phyloP scores from a whole-genome alignment of 2,113 vertebrate species.

The Osmerus eperlanus region DNA sequence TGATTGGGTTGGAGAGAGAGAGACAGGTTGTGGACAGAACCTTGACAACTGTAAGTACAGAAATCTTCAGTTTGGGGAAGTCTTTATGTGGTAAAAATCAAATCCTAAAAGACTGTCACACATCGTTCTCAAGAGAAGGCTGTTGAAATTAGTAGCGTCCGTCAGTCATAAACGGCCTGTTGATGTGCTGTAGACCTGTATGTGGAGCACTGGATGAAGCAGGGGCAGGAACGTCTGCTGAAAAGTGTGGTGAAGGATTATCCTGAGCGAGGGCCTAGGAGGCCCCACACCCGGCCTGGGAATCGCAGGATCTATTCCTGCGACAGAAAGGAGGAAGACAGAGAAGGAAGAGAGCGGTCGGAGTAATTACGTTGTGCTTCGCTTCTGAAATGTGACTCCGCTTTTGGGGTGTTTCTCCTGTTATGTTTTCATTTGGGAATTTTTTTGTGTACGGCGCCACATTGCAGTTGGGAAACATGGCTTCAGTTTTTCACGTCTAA shows the following conservation, averaged over 20 bases:
- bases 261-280: constrained; percentile 8
- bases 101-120: constrained; percentile 7
- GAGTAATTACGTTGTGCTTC: constrained; percentile 65
- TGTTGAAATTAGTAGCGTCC: constrained; percentile 3
- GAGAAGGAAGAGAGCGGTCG: constrained; percentile 66
- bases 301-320: constrained; percentile 56
- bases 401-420: constrained; percentile 42
- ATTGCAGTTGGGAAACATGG: constrained; percentile 43
- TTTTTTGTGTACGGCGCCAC: constrained; percentile 43
- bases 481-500: constrained; percentile 59
- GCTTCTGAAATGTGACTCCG: constrained; percentile 52
- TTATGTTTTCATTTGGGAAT: constrained; percentile 40
- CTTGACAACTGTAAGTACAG: background rate
- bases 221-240: constrained; percentile 1
- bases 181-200: background rate
- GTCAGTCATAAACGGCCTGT: constrained; percentile 9
- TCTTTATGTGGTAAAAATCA: constrained; percentile 11
- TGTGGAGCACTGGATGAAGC: constrained; percentile 19
- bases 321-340: constrained; percentile 42
- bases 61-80: background rate
- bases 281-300: constrained; percentile 30
- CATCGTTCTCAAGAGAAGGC: background rate
- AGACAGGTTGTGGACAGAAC: background rate
- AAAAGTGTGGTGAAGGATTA: constrained; percentile 33
- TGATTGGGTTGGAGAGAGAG: background rate